These are phyloP conservation scores for Falco punctatus DNA, from an alignment of 2,113 vertebrate genomes.

Conservation along the genomic window DNA sequence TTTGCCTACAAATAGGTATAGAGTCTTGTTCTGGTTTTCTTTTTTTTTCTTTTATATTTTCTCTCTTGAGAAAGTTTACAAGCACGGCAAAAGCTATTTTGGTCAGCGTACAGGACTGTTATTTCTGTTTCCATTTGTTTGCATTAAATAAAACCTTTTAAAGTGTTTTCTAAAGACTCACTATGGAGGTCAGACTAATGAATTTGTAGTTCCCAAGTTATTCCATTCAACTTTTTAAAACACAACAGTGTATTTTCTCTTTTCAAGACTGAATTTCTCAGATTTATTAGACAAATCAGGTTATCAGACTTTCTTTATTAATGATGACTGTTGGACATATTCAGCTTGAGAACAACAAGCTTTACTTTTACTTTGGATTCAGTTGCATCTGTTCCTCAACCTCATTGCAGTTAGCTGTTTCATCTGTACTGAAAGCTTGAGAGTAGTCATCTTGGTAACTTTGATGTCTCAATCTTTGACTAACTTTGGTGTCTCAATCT, in stretches of 20 bases:
- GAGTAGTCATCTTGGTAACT: not conserved
- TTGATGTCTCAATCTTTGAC: not conserved
- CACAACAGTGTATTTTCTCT: not conserved
- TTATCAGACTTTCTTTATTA: not conserved
- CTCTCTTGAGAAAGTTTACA: not conserved
- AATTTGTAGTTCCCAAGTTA: not conserved
- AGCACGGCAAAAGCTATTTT: not conserved
- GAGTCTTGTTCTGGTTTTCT: not conserved
- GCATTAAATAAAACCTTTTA: not conserved
- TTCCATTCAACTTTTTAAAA: not conserved
- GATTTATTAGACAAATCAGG: not conserved
- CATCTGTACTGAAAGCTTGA: not conserved
- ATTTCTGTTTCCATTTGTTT: not conserved
- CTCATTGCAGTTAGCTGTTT: not conserved
- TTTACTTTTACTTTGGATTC: not conserved
- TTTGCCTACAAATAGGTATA: not conserved
- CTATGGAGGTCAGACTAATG: not conserved
- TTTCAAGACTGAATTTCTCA: not conserved
- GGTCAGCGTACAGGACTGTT: not conserved
- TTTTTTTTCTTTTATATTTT: not conserved
- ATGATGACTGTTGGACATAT: not conserved
- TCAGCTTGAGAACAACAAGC: not conserved
- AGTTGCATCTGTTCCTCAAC: not conserved
- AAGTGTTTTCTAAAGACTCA: not conserved
- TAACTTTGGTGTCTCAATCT: not conserved